Evolutionary conservation across 2,797 vertebrate genomes (phyloP), one percentile per base, ranked within the genome.

Genomic region (Gadopsis marmoratus): DNA sequence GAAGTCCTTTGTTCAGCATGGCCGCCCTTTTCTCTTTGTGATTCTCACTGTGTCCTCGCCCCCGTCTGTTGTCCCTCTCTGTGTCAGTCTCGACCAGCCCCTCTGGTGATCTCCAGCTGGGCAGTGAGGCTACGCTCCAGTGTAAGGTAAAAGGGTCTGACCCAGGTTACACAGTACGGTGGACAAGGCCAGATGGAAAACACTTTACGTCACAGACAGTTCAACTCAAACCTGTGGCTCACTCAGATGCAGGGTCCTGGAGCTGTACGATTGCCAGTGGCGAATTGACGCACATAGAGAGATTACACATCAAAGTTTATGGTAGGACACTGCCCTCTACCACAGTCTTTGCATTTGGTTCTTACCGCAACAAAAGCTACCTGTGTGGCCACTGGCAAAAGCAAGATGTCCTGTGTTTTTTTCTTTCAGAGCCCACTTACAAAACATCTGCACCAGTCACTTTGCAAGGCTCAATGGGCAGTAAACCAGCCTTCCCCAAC

Each of bases 191-290:
- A 5, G 21, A 33, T 33, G 76, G 71, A 48, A 0, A 0, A 16
- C 3, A 0, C 0, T 0, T 3, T 0, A 35, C 0, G 0, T 1
- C 17, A 7, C 0, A 0, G 0, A 43, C 0, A 1, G 58, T 69
- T 31, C 0, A 37, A 0, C 63, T 93, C 7, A 5, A 37, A 0
- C 0, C 31, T 17, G 71, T 89, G 14, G 2, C 4, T 8, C 0
- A 0, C 4, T 37, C 69, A 21, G 10, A 94, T 21, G 1, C 0
- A 5, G 93, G 93, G 29, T n/a, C 0, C 12, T 94, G 93, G 93
- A 0, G 0, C 0, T 93, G 91, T 60, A 1, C 0, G 0, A 56
- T 92, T 68, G 21, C 48, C 2, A 0, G 11, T 0, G 2, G 2
- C 0, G 33, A 3, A 0, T 0, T 0, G 6, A 0, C 0, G 0